A percentile compares a stretch with the other conserved stretches of the same genome.
These are phyloP conservation scores for Agraylea sexmaculata DNA, from an alignment of 1,140 invertebrate genomes.

Conservation along the genomic window DNA sequence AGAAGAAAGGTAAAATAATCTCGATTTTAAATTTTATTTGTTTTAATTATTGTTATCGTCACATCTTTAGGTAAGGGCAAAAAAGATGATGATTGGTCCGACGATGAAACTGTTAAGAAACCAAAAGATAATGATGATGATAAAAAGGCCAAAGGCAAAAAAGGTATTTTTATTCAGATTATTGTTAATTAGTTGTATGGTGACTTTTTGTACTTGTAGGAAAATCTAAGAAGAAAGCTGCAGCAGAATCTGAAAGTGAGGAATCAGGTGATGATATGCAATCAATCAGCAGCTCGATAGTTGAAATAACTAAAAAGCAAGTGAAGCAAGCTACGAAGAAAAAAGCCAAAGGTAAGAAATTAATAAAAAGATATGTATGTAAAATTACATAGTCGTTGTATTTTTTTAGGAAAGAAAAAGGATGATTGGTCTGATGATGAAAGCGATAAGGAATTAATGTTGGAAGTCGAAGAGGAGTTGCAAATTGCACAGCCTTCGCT, in stretches of 20 bases:
- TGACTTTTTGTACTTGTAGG: conserved; percentile 22
- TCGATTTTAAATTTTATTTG: too few species aligned
- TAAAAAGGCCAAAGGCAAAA: conserved; percentile 17
- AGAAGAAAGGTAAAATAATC: too few species aligned
- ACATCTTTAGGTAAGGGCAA: too few species aligned
- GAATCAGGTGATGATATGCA: too few species aligned
- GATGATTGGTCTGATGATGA: conserved; percentile 30
- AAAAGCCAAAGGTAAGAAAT: conserved; percentile 18
- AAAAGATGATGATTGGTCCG: too few species aligned
- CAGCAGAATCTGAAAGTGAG: conserved; percentile 19
- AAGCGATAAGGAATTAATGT: conserved; percentile 30
- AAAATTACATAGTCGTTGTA: conserved; percentile 9
- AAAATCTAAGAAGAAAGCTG: conserved; percentile 39
- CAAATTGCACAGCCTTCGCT: conserved; percentile 24
- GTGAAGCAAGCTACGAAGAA: conserved; percentile 26
- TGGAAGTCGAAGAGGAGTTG: conserved; percentile 26
- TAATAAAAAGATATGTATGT: not conserved
- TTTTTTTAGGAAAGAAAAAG: conserved; percentile 31
- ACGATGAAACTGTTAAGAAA: too few species aligned
- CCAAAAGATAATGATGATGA: conserved; percentile 25
- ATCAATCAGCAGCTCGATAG: conserved; percentile 31
- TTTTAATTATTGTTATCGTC: too few species aligned
- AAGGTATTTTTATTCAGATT: too few species aligned
- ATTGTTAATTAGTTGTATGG: conserved; percentile 1
- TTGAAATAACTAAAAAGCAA: conserved; percentile 25